Evolutionary conservation across 2,888 invertebrate species (phyloP).

Genomic region (Drosophila ezoana): DNA sequence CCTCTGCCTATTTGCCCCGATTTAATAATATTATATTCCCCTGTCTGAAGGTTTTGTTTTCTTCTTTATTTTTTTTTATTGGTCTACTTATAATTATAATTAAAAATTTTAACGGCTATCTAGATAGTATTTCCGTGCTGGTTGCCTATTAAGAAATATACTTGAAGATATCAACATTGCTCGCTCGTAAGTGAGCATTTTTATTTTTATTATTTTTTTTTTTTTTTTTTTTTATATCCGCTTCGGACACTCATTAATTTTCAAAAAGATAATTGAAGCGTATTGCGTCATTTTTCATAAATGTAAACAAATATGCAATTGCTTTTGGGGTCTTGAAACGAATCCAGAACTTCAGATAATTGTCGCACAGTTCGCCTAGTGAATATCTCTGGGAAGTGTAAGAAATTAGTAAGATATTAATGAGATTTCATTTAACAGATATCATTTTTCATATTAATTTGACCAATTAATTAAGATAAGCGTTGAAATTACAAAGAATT

Average conservation of each 20-base stretch:
- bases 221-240: conserved; percentile 53
- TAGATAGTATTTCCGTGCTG: conserved; percentile 30
- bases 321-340: conserved; percentile 1
- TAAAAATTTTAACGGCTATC: conserved; percentile 33
- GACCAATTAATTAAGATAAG: too few species aligned
- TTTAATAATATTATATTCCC: conserved; percentile 27
- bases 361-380: not conserved
- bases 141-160: conserved; percentile 8
- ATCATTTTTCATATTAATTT: too few species aligned
- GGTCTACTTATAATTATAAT: conserved; percentile 34
- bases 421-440: not conserved
- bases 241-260: conserved; percentile 59
- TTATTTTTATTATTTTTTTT: conserved; percentile 9
- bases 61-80: conserved; percentile 19
- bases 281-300: conserved; percentile 42
- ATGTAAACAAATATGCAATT: conserved; percentile 39
- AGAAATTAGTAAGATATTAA: not conserved
- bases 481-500: too few species aligned
- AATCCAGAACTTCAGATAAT: conserved; percentile 12
- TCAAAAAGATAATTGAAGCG: conserved; percentile 48
- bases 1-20: conserved; percentile 14
- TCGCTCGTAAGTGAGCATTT: conserved; percentile 2
- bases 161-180: conserved; percentile 14
- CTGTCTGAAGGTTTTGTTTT: conserved; percentile 15
- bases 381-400: not conserved